Conservation (phyloP, 2,113 vertebrate species). For the Psilopsiagon aymara region DNA sequence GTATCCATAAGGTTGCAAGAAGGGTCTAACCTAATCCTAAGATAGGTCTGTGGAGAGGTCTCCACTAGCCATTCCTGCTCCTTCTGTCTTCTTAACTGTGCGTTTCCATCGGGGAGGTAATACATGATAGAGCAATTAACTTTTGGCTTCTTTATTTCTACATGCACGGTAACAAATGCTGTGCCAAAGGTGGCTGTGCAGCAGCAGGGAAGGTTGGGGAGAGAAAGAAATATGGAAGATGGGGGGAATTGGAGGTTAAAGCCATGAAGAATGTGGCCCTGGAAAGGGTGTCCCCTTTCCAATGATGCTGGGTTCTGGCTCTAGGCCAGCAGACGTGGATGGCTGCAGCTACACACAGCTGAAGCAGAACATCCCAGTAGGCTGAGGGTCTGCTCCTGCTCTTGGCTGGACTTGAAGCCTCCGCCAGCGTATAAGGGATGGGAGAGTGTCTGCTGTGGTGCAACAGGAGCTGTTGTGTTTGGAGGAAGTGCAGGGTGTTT, state of each 20-base stretch:
- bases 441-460: not conserved
- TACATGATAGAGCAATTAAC: not conserved
- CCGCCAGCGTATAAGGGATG: not conserved
- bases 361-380: not conserved
- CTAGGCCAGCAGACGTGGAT: not conserved
- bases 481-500: not conserved
- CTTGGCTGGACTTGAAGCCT: not conserved
- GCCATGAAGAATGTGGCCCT: not conserved
- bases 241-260: not conserved
- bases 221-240: not conserved
- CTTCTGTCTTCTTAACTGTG: not conserved
- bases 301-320: not conserved
- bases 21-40: not conserved
- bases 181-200: not conserved
- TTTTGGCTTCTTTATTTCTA: not conserved
- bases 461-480: not conserved
- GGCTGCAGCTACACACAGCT: fast-evolving
- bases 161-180: fast-evolving
- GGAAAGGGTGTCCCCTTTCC: not conserved
- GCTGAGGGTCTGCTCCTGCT: not conserved
- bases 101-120: not conserved
- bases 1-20: not conserved
- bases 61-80: fast-evolving
- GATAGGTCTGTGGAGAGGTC: not conserved
- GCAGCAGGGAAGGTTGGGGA: not conserved